Evolutionary conservation across 2,888 invertebrate genomes (phyloP).

Genomic region (Hemicrepidius hirtus): DNA sequence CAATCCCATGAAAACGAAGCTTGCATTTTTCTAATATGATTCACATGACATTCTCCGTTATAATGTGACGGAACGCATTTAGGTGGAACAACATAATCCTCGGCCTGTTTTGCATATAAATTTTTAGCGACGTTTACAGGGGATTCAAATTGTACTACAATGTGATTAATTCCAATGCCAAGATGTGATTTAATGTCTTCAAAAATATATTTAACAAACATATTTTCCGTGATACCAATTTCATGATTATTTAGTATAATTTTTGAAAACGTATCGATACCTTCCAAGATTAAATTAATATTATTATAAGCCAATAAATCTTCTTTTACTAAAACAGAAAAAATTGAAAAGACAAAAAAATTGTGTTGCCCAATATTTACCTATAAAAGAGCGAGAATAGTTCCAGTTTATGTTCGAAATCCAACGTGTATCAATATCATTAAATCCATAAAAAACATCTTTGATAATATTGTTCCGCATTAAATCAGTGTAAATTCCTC

Average conservation of each 20-base stretch:
- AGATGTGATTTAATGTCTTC: slow-evolving; percentile 77
- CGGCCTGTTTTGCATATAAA: slow-evolving; percentile 62
- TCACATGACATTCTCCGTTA: slow-evolving; percentile 93
- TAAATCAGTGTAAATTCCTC: slow-evolving; percentile 87
- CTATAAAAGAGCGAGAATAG: slow-evolving; percentile 80
- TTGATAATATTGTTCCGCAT: slow-evolving; percentile 75
- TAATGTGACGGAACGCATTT: slow-evolving; percentile 83
- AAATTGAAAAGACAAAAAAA: too few relatives aligned
- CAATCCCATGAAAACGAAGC: slow-evolving; percentile 97
- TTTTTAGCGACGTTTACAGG: slow-evolving; percentile 64
- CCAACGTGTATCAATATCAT: slow-evolving; percentile 89
- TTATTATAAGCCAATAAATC: slow-evolving; percentile 66
- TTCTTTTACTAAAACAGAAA: slow-evolving; percentile 67
- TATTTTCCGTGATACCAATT: slow-evolving; percentile 83
- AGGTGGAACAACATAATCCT: slow-evolving; percentile 79
- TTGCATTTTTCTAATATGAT: slow-evolving; percentile 94
- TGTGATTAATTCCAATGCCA: slow-evolving; percentile 64
- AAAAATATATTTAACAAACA: slow-evolving; percentile 88
- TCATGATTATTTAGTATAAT: slow-evolving; percentile 81
- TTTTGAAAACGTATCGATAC: slow-evolving; percentile 88
- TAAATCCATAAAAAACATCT: slow-evolving; percentile 80
- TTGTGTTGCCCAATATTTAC: too few relatives aligned
- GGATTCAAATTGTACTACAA: slow-evolving; percentile 69
- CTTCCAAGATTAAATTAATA: slow-evolving; percentile 83
- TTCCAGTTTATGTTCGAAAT: slow-evolving; percentile 88